Conservation (phyloP, 1,140 invertebrate species). For the Nephila pilipes region DNA sequence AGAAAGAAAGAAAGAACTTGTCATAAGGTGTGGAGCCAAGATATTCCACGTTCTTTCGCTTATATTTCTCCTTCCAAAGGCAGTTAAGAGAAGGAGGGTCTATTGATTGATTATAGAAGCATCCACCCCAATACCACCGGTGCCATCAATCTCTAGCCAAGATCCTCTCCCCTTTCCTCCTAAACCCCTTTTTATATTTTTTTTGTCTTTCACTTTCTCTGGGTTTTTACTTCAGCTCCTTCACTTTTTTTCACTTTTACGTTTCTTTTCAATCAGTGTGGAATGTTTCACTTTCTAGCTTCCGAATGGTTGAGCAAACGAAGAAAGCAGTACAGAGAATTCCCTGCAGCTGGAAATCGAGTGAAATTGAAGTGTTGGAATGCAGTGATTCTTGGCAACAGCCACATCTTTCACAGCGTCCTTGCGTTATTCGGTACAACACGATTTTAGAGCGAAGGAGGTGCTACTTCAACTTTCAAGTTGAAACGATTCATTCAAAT, state of each 20-base stretch:
- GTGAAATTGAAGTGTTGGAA: too few species aligned
- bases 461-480: too few species aligned
- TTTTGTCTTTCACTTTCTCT: not conserved
- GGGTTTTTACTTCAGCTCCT: not conserved
- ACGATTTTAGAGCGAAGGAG: too few species aligned
- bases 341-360: too few species aligned
- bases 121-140: not conserved
- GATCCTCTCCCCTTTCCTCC: not conserved
- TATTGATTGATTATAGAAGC: constrained; percentile 35
- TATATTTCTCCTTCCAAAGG: not conserved
- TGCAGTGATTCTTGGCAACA: too few species aligned
- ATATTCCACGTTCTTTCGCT: constrained; percentile 2
- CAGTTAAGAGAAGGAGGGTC: not conserved
- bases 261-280: not conserved
- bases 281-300: not conserved
- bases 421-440: too few species aligned
- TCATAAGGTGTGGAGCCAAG: not conserved
- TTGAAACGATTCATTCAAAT: too few species aligned
- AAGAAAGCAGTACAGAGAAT: not conserved
- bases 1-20: not conserved
- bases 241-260: not conserved
- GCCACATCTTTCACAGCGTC: too few species aligned
- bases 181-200: not conserved
- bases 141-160: not conserved
- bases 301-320: not conserved